Conservation (phyloP, 2,113 vertebrate species). For the Plestiodon gilberti region DNA sequence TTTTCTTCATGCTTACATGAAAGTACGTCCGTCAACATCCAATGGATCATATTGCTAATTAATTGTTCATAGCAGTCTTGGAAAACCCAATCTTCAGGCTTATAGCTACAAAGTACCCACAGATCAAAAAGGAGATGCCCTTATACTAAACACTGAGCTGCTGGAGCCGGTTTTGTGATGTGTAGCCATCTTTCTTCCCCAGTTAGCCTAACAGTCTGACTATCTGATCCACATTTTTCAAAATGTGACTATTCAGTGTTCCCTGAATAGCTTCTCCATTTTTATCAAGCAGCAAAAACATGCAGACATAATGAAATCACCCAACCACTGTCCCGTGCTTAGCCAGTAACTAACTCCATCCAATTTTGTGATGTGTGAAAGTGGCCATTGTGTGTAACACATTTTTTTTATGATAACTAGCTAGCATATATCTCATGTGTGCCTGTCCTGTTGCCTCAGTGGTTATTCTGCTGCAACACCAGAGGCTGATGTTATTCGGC, state of each 20-base stretch:
- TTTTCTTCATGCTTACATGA: neutral
- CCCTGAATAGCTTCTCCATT: neutral
- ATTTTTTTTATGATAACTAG: neutral
- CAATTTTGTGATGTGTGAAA: neutral
- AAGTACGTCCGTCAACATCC: neutral
- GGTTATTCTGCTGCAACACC: slow-evolving; percentile 6
- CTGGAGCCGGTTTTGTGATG: neutral
- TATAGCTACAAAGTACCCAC: neutral
- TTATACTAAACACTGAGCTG: neutral
- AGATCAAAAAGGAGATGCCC: too few relatives aligned
- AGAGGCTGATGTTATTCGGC: slow-evolving; percentile 35
- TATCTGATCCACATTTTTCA: neutral
- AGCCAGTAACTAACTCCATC: neutral
- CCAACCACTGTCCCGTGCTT: neutral
- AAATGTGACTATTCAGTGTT: neutral
- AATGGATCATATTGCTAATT: neutral
- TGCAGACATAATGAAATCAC: neutral
- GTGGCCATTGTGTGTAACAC: neutral
- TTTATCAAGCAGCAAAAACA: neutral
- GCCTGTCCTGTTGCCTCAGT: neutral
- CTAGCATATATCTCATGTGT: neutral
- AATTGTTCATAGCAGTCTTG: neutral
- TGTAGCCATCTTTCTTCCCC: neutral
- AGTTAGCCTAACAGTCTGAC: neutral
- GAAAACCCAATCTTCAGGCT: neutral